Conservation (phyloP, 2,797 vertebrate genomes). For the Lacerta viridis region DNA sequence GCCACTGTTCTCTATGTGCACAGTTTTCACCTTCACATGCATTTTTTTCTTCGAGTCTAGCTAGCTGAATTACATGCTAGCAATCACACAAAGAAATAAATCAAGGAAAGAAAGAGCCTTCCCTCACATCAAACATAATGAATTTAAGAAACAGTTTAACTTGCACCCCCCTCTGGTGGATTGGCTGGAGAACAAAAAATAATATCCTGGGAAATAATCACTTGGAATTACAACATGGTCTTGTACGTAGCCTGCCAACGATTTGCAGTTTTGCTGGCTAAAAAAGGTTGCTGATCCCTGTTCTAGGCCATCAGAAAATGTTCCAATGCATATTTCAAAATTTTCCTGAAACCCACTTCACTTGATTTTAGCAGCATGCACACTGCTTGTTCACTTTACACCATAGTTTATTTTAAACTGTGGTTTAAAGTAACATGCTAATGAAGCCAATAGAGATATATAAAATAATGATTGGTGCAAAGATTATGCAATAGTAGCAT, state of each 20-base stretch:
- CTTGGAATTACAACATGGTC: not conserved
- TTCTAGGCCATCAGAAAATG: too few species aligned
- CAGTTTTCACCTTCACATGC: not conserved
- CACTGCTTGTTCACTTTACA: too few species aligned
- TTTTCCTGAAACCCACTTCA: too few species aligned
- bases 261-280: not conserved
- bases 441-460: not conserved
- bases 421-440: too few species aligned
- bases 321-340: too few species aligned
- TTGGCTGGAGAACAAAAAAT: constrained; percentile 16
- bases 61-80: not conserved
- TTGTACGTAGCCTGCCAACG: too few species aligned
- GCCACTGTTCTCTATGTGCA: not conserved
- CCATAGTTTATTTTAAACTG: too few species aligned
- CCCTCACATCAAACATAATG: not conserved
- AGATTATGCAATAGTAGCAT: too few species aligned
- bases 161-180: constrained; percentile 4
- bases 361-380: too few species aligned
- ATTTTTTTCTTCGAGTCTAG: not conserved
- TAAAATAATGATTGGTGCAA: not conserved
- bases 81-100: not conserved
- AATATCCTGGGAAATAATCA: not conserved
- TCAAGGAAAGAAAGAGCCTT: not conserved
- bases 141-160: not conserved
- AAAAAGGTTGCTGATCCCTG: too few species aligned